Base-by-base conservation (phyloP, 2,888 invertebrate genomes). In the Andrena haemorrhoa region DNA sequence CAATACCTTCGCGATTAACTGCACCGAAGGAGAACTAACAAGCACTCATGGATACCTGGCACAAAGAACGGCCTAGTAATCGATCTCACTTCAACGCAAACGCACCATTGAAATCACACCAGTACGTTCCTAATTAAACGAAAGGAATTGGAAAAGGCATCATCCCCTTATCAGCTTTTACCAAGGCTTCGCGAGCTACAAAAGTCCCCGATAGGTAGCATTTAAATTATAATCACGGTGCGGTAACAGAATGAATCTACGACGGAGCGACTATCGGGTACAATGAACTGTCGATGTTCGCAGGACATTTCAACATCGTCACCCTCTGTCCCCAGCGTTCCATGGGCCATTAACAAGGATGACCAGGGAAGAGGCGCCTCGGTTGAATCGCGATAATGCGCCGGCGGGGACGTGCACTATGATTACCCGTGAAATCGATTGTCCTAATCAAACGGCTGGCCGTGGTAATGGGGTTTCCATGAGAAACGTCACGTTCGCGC, bases 351-450 rank as follows among this genome's bases (percentile, higher is more conserved):
- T 33, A 60, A n/a, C n/a, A 49, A 65, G 47, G 20, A 23, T 66
- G 41, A 29, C 53, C 66, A 20, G 35, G 53, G 56, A 56, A 29
- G 12, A 49, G 8, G 26, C 51, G 51, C 53, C 23, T n/a, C 16
- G 7, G 31, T 16, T 72, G 53, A 23, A 80, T 80, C 72, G 63
- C 68, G 79, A 80, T 80, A 58, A 56, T 47, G 20, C 29, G 35
- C 16, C 23, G 33, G 10, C 20, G 20, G 26, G 35, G 49, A 20
- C 49, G 29, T 51, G 41, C 10, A 33, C 56, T 2, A 0, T 31
- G 71, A 79, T 80, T 79, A 80, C 29, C 79, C 79, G 68, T 68
- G 78, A 79, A 78, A 80, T 72, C 80, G 80, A 63, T 80, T 73
- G 51, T 64, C 66, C 79, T 78, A 72, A 79, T 80, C 68, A 78